Evolutionary conservation across 2,113 vertebrate genomes (phyloP), one percentile per base, ranked within the genome.

Genomic region (Bettongia penicillata): DNA sequence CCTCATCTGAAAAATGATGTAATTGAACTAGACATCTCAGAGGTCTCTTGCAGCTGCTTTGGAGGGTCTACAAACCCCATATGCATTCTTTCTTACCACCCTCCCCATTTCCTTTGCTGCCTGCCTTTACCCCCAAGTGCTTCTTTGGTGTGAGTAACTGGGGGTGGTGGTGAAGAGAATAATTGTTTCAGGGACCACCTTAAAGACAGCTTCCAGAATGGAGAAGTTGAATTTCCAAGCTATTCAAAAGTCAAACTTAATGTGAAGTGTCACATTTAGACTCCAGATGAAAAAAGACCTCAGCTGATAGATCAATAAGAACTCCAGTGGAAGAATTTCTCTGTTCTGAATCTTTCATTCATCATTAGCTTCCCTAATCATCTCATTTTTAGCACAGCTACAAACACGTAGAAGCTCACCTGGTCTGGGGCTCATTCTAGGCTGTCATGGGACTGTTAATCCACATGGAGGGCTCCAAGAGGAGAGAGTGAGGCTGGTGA

Each of bases 301-400:
- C 97, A 95, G 90, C 96, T 96, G 95, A 96, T 50, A 55, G 97
- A 98, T 98, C 98, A 93, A 96, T 91, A 97, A 94, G 91, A 94
- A 57, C 93, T 93, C 93, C 47, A 90, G 96, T 96, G 95, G 97
- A 96, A 92, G 93, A 90, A 93, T 98, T 98, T 98, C 96, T 97
- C 97, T 95, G 92, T 90, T 96, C 93, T 90, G 89, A 96, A 91
- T 95, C 96, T 90, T 98, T 98, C 97, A 96, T 98, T 98, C 96
- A 91, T 98, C 96, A 94, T 97, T 94, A 97, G 90, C 97, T 97
- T 96, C 94, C 89, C 92, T 93, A 91, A 93, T 97, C 89, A 89
- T 93, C 91, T 95, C 0, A 0, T 93, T 96, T 37, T 48, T 0
- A 14, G 89, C 77, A 55, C 91, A 90, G 55, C 0, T 19, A 53